A percentile compares a stretch with the other conserved stretches of the same genome.
Evolutionary conservation across 2,797 vertebrate species (phyloP).

Genomic region (Numenius phaeopus): DNA sequence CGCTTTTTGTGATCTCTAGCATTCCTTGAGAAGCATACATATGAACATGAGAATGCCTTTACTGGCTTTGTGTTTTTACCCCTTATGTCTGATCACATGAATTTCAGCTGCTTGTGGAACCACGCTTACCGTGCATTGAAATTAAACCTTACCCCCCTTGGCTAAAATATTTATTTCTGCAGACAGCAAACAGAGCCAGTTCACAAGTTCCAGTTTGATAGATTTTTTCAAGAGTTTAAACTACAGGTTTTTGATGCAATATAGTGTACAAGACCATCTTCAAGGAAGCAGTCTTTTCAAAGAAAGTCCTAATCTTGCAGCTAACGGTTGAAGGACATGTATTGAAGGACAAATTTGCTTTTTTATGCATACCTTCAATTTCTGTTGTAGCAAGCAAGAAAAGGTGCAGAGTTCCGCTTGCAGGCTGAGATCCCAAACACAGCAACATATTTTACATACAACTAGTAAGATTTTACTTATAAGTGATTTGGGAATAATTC

Average conservation of each 20-base stretch:
- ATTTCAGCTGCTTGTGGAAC: background rate
- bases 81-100: background rate
- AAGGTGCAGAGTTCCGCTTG: background rate
- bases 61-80: background rate
- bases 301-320: background rate
- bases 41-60: background rate
- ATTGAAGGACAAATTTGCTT: background rate
- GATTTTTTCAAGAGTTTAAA: constrained; percentile 2
- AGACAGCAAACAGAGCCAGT: background rate
- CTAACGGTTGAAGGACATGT: background rate
- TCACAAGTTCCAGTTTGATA: background rate
- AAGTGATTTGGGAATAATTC: constrained; percentile 25
- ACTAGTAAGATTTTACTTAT: constrained; percentile 8
- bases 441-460: background rate
- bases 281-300: constrained; percentile 10
- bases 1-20: background rate
- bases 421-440: background rate
- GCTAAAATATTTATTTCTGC: background rate
- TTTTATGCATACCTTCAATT: background rate
- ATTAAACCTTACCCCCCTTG: background rate
- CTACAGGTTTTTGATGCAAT: background rate
- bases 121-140: background rate
- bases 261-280: background rate
- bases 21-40: background rate
- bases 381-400: background rate